Base-by-base conservation (phyloP, 2,113 vertebrate genomes). In the Coreoperca whiteheadi region DNA sequence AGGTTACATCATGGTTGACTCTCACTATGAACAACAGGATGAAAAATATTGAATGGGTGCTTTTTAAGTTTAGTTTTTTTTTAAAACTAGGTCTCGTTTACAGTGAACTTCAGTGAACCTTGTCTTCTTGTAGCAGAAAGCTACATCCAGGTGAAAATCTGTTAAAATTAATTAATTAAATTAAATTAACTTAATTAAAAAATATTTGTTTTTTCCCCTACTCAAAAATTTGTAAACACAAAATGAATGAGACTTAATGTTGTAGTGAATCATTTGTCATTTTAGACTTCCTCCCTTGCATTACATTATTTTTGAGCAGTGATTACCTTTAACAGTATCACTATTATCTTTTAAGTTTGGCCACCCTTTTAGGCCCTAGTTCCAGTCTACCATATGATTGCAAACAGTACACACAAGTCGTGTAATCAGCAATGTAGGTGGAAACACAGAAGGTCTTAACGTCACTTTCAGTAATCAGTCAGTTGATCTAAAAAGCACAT, bases 401-500 rank as follows among this genome's bases (percentile, higher is more conserved):
- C 65, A 83, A 65, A 54, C 76, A 54, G 18, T 6, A 23, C 23
- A 56, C 14, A 70, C 39, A 56, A 46, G 28, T 25, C 48, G 34
- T 74, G 70, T 34, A 12, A 61, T 48, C 18, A 7, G 41, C 23
- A 34, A 25, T 23, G 51, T 46, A 54, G 18, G 57, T 18, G n/a
- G 69, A 84, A 16, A 80, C 48, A 70, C 54, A n/a, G 8, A 20
- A 41, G 74, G 46, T 77, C 61, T 73, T 61, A 61, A 61, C 37
- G 11, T 67, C 53, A 75, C 71, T 80, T 84, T 69, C 71, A 57
- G 11, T 30, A 8, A 65, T 15, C 32, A 83, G 25, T 39, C 16
- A 48, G 8, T 18, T 21, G 21, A 63, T 74, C 48, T 54, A 37
- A 56, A 68, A 60, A 77, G 34, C 28, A 43, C 23, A 56, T 43